Base-by-base conservation (phyloP, 2,888 invertebrate species). In the Hipparchia semele region DNA sequence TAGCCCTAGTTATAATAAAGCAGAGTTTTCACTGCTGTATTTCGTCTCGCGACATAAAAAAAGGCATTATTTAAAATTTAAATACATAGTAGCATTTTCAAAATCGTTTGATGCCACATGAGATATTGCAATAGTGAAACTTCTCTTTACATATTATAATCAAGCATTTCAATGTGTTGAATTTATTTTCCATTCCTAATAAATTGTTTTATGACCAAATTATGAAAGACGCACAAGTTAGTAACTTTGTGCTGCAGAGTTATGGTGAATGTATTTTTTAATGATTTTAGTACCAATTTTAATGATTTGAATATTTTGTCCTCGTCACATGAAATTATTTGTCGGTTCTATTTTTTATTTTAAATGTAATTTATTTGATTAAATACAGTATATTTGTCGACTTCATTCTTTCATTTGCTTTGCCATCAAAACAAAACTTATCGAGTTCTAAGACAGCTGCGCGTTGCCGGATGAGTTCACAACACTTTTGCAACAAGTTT, bases 381-480 rank as follows among this genome's bases (percentile, higher is more conserved):
- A 88, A 92, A 91, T 91, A 89, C 88, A 92, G 87, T 92, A 92
- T 92, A 93, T 93, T 92, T 92, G 92, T 92, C 92, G 84, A 79
- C 72, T 75, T 72, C 73, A 71, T 70, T 78, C 65, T 78, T 79
- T 79, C 78, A 79, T 79, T 81, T 79, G 23, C 23, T 61, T 9
- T 10, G 3, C 33, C 39, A 1, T 39, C 10, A 33, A 13, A 39
- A 39, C 39, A 39, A 39, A 39, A 39, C 39, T 39, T 39, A 39
- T 39, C 39, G 39, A 39, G 39, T 39, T 39, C 39, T 39, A 39
- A 39, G 5, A 5, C 39, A 5, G 39, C 39, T 39, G 5, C 39
- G 5, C 39, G 39, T 5, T 39, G 23, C 23, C 0, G 23, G 23
- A 23, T 23, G 23, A 23, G 23, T 23, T 23, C 23, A 23, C 23